Percentiles rank a stretch among this genome's conserved stretches.
These are phyloP conservation scores for Trachelus tabidus DNA, from an alignment of 2,888 invertebrate species.

Conservation along the genomic window DNA sequence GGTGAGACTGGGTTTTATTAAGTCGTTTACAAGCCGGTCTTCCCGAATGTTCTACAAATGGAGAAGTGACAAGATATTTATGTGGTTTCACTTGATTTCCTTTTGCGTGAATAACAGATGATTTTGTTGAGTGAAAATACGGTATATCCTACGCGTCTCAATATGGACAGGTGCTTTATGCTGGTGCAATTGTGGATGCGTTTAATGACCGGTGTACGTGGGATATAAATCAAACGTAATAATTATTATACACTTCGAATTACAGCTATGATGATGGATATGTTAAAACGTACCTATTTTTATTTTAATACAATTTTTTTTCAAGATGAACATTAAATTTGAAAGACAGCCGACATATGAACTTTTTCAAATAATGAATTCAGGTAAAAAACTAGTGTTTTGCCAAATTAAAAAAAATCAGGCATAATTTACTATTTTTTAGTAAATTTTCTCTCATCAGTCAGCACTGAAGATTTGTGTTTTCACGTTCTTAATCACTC, in stretches of 20 bases:
- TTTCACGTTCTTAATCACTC: not conserved
- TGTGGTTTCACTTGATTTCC: slow-evolving; percentile 16
- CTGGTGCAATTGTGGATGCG: not conserved
- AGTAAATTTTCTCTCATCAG: not conserved
- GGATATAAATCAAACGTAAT: not conserved
- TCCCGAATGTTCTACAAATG: not conserved
- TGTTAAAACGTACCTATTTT: not conserved
- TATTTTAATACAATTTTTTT: not conserved
- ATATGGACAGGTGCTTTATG: not conserved
- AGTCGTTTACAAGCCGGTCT: not conserved
- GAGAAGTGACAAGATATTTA: not conserved
- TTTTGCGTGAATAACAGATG: not conserved
- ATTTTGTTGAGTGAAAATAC: slow-evolving; percentile 11
- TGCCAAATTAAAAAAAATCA: not conserved
- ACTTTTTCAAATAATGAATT: not conserved
- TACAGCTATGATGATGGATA: not conserved
- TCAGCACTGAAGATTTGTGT: not conserved
- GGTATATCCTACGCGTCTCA: not conserved
- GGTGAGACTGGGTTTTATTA: not conserved
- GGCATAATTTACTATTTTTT: not conserved
- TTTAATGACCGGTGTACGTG: not conserved
- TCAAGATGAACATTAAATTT: not conserved
- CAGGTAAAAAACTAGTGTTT: not conserved
- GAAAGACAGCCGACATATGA: not conserved
- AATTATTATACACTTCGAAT: not conserved